Percentiles rank a stretch among this genome's conserved stretches.
Evolutionary conservation across 2,888 invertebrate species (phyloP).

Genomic region (Druceiella hillmani): DNA sequence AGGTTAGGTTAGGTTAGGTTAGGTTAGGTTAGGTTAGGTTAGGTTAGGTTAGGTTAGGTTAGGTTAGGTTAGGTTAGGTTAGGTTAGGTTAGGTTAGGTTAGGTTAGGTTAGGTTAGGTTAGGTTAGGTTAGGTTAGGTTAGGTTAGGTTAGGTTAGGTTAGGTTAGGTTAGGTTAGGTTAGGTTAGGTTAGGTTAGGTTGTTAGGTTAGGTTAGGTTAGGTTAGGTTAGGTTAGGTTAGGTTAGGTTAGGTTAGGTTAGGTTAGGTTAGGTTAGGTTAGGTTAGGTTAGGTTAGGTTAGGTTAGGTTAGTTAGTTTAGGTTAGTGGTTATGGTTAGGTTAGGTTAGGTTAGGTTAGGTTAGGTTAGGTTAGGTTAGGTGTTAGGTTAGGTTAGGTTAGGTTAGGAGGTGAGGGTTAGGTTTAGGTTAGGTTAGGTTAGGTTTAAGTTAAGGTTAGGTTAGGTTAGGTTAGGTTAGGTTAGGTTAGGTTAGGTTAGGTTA

Average conservation of each 20-base stretch:
- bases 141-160: constrained; percentile 4
- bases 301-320: constrained; percentile 9
- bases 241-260: neutral
- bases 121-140: constrained; percentile 12
- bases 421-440: neutral
- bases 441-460: constrained; percentile 17
- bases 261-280: constrained; percentile 21
- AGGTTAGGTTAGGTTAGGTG: constrained; percentile 6
- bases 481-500: constrained; percentile 21
- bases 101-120: constrained; percentile 12
- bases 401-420: constrained; percentile 3
- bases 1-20: constrained; percentile 17
- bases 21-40: constrained; percentile 12
- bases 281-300: constrained; percentile 21
- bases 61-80: constrained; percentile 12
- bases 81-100: too few species aligned
- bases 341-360: constrained; percentile 8
- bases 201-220: constrained; percentile 9
- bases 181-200: constrained; percentile 6
- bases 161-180: constrained; percentile 8
- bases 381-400: constrained; percentile 9
- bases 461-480: constrained; percentile 22
- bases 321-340: constrained; percentile 5
- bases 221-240: constrained; percentile 4
- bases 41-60: constrained; percentile 12